phyloP scores from a whole-genome alignment of 2,888 invertebrate species.

The Linyphia triangularis region DNA sequence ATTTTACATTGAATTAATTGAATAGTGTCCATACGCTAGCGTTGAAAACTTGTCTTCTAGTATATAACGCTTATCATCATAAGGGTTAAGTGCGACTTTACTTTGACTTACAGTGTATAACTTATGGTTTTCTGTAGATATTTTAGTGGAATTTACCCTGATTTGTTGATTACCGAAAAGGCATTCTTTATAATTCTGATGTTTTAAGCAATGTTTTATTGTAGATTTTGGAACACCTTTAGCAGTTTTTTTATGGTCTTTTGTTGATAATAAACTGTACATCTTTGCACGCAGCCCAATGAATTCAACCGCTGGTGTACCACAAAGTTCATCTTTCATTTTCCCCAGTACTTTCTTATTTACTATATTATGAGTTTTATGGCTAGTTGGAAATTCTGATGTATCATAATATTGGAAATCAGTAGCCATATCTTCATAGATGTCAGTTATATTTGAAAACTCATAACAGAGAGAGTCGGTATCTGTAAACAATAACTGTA shows the following conservation, averaged over 20 bases:
- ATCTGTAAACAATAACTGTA: constrained; percentile 77
- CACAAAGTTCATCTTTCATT: constrained; percentile 60
- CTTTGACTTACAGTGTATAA: no score
- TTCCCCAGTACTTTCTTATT: constrained; percentile 78
- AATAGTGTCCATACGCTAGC: no score
- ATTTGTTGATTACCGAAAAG: no score
- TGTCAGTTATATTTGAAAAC: constrained; percentile 72
- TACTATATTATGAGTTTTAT: background rate
- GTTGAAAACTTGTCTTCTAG: no score
- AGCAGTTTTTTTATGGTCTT: constrained; percentile 21
- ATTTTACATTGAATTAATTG: no score
- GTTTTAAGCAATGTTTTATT: background rate
- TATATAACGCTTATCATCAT: no score
- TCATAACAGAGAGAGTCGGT: constrained; percentile 78
- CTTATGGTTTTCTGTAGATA: no score
- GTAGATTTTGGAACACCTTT: constrained; percentile 47
- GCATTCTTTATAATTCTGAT: constrained; percentile 28
- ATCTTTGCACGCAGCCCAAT: constrained; percentile 75
- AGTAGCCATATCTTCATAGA: constrained; percentile 77
- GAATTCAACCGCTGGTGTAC: constrained; percentile 77
- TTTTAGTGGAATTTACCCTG: no score
- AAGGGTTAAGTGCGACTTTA: no score
- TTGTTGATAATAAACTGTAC: constrained; percentile 31
- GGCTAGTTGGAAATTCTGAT: constrained; percentile 77
- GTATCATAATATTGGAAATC: constrained; percentile 75